Evolutionary conservation across 2,113 vertebrate genomes (phyloP), one percentile per base, ranked within the genome.

Genomic region (Diadophis punctatus): DNA sequence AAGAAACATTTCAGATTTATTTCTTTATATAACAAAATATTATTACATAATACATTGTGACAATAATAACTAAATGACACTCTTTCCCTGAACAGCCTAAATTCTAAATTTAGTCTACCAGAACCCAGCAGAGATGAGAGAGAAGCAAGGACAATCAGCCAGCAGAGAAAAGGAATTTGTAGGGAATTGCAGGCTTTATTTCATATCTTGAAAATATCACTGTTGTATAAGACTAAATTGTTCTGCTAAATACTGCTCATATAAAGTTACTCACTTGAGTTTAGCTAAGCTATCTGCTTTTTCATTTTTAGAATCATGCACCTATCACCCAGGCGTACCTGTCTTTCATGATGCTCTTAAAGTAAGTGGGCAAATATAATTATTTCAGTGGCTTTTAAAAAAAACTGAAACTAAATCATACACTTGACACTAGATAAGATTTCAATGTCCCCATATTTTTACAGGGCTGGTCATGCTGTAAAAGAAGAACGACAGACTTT

Each of bases 381-480:
- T 90, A 55, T 34, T 90, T 49, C 27, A 46, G n/a, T 5, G 10
- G 48, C 7, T 51, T 46, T 91, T 89, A n/a, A 8, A 63, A 86
- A 51, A 86, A 34, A 12, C 20, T 25, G 51, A n/a, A 34, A 12
- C 23, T 74, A 49, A 85, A 60, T 49, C 2, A 23, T 91, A 30
- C 14, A 68, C 30, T 11, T 34, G 63, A 68, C 12, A 34, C 1
- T 30, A 30, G 23, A 8, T 84, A 27, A n/a, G 16, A 48, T 52
- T 90, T 51, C 39, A 23, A 4, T 10, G 0, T 51, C n/a, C 2
- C 74, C 25, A 16, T 86, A 68, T 96, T 95, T 80, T 94, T 88
- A 22, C 93, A 99, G 99, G 99, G 99, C 90, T 99, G 99, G 99
- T 99, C 99, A 12, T 99, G 99, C 97, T 99, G 99, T 97, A 99